Conservation (phyloP, 2,113 vertebrate species). For the Ranitomeya imitator region DNA sequence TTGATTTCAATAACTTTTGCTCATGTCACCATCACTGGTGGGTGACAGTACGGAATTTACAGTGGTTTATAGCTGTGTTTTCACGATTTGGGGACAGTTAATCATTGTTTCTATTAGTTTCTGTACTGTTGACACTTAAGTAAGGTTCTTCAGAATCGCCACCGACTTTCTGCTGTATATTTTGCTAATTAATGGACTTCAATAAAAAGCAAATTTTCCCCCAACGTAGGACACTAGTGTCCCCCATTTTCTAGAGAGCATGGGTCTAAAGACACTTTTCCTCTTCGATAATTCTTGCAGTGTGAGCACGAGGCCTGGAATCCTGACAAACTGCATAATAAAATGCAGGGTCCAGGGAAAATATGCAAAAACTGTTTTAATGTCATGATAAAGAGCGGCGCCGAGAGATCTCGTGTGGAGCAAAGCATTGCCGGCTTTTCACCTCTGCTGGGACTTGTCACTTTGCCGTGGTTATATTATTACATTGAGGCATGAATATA, state of each 20-base stretch:
- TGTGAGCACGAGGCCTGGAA: background rate
- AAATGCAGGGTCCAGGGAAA: background rate
- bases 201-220: background rate
- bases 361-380: constrained; percentile 29
- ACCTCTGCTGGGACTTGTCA: background rate
- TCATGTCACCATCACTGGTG: too few relatives aligned
- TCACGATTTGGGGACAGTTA: too few relatives aligned
- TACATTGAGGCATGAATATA: constrained; percentile 33
- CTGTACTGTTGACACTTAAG: background rate
- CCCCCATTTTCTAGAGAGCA: background rate
- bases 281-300: background rate
- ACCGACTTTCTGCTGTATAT: background rate
- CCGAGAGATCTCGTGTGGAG: constrained; percentile 19
- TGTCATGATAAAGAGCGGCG: background rate
- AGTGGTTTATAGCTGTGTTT: too few relatives aligned
- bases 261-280: background rate
- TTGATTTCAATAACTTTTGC: too few relatives aligned
- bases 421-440: constrained; percentile 10
- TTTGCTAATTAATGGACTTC: background rate
- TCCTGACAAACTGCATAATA: background rate
- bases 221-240: background rate
- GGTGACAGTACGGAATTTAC: too few relatives aligned
- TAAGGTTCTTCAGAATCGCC: too few relatives aligned
- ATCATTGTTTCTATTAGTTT: background rate
- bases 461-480: constrained; percentile 3